Base-by-base conservation (phyloP, 1,140 invertebrate species). In the Solenopsis fugax region DNA sequence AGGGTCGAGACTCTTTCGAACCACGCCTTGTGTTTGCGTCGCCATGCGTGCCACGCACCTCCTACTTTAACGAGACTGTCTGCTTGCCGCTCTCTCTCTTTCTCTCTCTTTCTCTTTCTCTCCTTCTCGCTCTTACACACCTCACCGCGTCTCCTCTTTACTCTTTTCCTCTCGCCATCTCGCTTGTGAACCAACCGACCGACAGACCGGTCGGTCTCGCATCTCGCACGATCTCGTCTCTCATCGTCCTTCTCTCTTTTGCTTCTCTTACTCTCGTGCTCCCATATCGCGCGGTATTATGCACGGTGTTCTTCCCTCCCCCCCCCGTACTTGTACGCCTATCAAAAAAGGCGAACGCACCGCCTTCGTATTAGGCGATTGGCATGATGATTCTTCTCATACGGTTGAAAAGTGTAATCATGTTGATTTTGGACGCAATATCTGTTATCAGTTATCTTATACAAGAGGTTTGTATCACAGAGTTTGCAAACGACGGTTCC, bases 11-110 rank as follows among this genome's bases (percentile, higher is more conserved):
- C 92, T 93, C 85, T 94, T 93, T 90, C 80, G 89, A 92, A 92
- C 93, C 93, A 94, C 94, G 94, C 94, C 94, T 95, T 92, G 89
- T 94, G 92, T 93, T 94, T 93, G 91, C 91, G 94, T 94, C 93
- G 93, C 93, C 94, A 94, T 95, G 94, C 94, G 93, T 94, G 93
- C 92, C 94, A 93, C 94, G 93, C 93, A 94, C 93, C 93, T 94
- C 92, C 94, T 93, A 94, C 94, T 93, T 85, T 93, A 93, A 93
- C 93, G 77, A 93, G 90, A 88, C 85, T 87, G 62, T 75, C 85
- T 86, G 86, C 48, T 13, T 78, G 48, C 58, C 34, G 21, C 48
- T 75, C 62, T 85, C 72, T 73, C 81, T 48, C 37, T 73, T 41
- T 71, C 58, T 85, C 78, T 85, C 86, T 71, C 56, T 62, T 69